These are phyloP conservation scores for Cygnus buccinator DNA, from an alignment of 2,113 vertebrate genomes.

Conservation along the genomic window DNA sequence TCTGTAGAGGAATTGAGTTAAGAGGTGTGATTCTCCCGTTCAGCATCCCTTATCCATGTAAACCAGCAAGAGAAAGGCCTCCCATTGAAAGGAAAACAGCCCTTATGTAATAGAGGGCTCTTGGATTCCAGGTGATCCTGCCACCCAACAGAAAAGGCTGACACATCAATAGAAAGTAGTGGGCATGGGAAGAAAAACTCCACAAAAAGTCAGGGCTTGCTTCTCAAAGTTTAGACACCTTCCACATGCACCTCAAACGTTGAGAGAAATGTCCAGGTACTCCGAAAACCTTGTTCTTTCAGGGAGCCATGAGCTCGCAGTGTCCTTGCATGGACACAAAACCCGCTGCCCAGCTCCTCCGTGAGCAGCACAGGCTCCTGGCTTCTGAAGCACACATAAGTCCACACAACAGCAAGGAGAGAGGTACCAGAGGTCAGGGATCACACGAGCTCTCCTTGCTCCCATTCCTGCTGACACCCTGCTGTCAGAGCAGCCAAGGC, in stretches of 20 bases:
- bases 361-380: not conserved
- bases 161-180: not conserved
- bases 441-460: not conserved
- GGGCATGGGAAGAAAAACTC: not conserved
- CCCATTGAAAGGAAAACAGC: not conserved
- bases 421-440: not conserved
- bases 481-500: not conserved
- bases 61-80: not conserved
- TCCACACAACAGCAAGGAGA: not conserved
- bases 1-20: too few species aligned
- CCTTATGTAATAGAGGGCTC: not conserved
- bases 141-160: not conserved
- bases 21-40: not conserved
- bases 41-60: not conserved
- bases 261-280: not conserved
- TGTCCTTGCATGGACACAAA: not conserved
- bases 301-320: not conserved
- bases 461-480: not conserved
- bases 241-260: accelerated
- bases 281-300: not conserved
- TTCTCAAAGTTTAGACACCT: not conserved
- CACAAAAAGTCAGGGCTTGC: not conserved
- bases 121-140: not conserved
- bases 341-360: not conserved
- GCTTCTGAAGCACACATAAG: not conserved